Evolutionary conservation across 2,113 vertebrate genomes (phyloP), one percentile per base, ranked within the genome.

Genomic region (Cynoglossus semilaevis): DNA sequence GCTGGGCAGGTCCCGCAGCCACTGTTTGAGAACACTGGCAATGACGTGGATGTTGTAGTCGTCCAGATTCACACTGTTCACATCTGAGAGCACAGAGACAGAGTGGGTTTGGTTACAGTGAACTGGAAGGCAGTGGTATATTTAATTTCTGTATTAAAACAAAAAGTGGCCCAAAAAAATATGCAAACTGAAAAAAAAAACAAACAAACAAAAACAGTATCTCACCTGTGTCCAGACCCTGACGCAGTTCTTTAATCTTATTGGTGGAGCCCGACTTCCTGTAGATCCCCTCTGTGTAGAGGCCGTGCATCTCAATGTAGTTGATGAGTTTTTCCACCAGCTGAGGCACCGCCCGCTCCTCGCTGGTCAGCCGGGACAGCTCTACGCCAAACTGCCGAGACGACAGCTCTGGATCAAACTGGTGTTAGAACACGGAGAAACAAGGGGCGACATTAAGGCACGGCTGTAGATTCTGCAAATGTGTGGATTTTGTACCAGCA

Each of bases 1-100:
- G 87, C 95, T 98, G 63, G 97, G 97, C 48, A 99, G 90, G 77
- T 99, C 97, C 4, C 97, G 90, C 22, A 99, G 91, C 97, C 97
- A 99, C 74, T 99, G 97, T 79, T 99, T 99, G 87, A 99, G 94
- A 22, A 98, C 96, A 1, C 97, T 97, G 87, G 94, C 97, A 0
- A 97, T 98, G 80, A 99, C 97, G 0, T 99, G 96, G 84, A 99
- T 97, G 83, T 95, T 97, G 88, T 98, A 99, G 77, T 98, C 95
- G 0, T 98, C 96, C 46, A 99, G 89, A 83, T 91, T 98, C 53
- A 96, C 92, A 0, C 70, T 92, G 63, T 87, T 91, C 4, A 95
- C 92, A 87, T 98, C 97, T 99, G 81, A 29, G 58, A 64, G 57
- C n/a, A 68, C 34, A 16, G 22, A 56, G 1, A 73, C 0, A 17